These are phyloP conservation scores for Chiloscyllium plagiosum DNA, from an alignment of 2,113 vertebrate genomes.

Conservation along the genomic window DNA sequence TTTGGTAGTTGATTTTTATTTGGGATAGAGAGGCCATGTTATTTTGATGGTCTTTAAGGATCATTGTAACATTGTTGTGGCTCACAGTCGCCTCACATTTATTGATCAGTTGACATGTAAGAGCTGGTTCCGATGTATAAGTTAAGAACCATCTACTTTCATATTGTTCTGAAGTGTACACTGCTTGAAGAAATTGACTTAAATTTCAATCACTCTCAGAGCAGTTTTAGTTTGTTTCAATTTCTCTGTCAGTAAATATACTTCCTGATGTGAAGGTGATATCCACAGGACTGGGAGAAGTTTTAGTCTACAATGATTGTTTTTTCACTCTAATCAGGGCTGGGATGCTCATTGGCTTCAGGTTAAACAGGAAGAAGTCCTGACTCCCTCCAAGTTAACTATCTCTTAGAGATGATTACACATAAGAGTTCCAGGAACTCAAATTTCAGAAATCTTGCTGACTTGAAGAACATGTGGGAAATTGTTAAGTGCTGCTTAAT, in stretches of 20 bases:
- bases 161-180: not conserved
- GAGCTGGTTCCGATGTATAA: not conserved
- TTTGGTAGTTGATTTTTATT: not conserved
- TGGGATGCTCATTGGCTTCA: not conserved
- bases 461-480: not conserved
- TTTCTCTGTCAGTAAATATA: not conserved
- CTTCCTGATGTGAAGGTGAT: not conserved
- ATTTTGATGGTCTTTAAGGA: not conserved
- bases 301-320: not conserved
- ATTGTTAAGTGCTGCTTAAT: not conserved
- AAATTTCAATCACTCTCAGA: not conserved
- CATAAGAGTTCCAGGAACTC: too few species aligned
- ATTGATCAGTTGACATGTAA: not conserved
- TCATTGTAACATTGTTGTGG: not conserved
- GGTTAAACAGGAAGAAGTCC: not conserved
- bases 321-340: not conserved
- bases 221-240: not conserved
- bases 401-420: too few species aligned
- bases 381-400: not conserved
- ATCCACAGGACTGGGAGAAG: not conserved
- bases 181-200: not conserved
- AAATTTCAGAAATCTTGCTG: not conserved
- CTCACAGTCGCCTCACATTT: not conserved
- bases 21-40: not conserved
- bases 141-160: not conserved